phyloP scores from a whole-genome alignment of 2,888 invertebrate genomes.

The Chaetoderma sp. region DNA sequence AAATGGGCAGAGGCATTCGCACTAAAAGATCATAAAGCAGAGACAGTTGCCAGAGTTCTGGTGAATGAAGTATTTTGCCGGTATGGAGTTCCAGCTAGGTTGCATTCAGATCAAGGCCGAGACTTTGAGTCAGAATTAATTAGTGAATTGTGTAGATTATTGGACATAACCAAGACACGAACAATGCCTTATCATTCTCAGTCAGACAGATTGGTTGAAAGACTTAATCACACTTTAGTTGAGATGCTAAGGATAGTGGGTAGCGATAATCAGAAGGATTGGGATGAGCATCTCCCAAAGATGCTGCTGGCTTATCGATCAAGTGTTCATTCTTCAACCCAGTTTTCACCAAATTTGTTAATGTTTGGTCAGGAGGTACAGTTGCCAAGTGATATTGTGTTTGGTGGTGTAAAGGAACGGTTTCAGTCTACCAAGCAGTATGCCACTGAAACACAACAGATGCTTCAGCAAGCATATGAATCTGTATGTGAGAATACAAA shows the following conservation, averaged over 20 bases:
- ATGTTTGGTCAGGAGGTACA: constrained; percentile 31
- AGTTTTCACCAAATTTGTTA: constrained; percentile 24
- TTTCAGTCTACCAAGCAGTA: too few relatives aligned
- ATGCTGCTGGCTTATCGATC: constrained; percentile 37
- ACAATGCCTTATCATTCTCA: constrained; percentile 28
- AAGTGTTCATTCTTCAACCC: constrained; percentile 29
- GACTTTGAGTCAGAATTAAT: constrained; percentile 34
- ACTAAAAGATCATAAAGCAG: constrained; percentile 30
- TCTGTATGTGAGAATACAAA: too few relatives aligned
- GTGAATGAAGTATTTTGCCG: constrained; percentile 26
- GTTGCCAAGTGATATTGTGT: too few relatives aligned
- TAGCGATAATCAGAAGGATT: constrained; percentile 22
- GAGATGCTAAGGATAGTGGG: constrained; percentile 30
- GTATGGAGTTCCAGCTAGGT: constrained; percentile 28
- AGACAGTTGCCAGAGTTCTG: constrained; percentile 33
- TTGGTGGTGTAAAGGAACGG: too few relatives aligned
- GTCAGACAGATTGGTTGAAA: constrained; percentile 22
- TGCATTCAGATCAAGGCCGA: constrained; percentile 35
- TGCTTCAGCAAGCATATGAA: too few relatives aligned
- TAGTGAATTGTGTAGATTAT: constrained; percentile 29
- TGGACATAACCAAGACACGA: constrained; percentile 34
- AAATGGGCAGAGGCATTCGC: constrained; percentile 28
- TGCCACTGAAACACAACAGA: too few relatives aligned
- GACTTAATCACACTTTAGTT: constrained; percentile 24
- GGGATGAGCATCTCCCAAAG: constrained; percentile 21